phyloP scores from a whole-genome alignment of 2,888 invertebrate species.

The Patella pellucida region DNA sequence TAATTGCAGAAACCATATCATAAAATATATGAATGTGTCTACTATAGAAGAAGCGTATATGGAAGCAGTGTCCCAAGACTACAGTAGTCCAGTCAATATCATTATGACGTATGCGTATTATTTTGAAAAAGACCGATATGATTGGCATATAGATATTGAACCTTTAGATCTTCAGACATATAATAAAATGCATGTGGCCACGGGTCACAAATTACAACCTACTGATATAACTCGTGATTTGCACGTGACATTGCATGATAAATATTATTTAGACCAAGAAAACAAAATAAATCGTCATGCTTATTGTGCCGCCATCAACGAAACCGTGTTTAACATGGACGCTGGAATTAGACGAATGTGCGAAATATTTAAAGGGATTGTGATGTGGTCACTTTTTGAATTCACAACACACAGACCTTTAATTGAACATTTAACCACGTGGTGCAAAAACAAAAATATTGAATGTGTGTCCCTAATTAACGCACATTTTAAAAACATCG shows the following conservation, averaged over 20 bases:
- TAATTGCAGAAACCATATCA: neutral
- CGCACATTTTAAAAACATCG: neutral
- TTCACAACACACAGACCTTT: neutral
- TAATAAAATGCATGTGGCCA: neutral
- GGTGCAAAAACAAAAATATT: neutral
- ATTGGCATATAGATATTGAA: neutral
- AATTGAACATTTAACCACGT: neutral
- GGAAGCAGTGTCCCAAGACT: neutral
- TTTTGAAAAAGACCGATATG: neutral
- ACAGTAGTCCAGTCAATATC: neutral
- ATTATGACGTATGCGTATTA: conserved; percentile 4
- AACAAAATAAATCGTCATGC: neutral
- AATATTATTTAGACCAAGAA: neutral
- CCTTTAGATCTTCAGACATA: neutral
- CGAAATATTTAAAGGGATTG: neutral
- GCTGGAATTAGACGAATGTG: neutral
- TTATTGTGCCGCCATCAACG: neutral
- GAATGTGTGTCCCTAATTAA: neutral
- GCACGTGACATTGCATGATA: neutral
- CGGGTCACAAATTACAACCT: neutral
- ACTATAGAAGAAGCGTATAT: neutral
- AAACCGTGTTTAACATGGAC: neutral
- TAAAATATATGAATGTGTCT: neutral
- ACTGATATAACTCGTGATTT: neutral
- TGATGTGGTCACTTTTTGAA: neutral